Evolutionary conservation across 2,888 invertebrate genomes (phyloP).

Genomic region (Drosophila nr. perissopoda): DNA sequence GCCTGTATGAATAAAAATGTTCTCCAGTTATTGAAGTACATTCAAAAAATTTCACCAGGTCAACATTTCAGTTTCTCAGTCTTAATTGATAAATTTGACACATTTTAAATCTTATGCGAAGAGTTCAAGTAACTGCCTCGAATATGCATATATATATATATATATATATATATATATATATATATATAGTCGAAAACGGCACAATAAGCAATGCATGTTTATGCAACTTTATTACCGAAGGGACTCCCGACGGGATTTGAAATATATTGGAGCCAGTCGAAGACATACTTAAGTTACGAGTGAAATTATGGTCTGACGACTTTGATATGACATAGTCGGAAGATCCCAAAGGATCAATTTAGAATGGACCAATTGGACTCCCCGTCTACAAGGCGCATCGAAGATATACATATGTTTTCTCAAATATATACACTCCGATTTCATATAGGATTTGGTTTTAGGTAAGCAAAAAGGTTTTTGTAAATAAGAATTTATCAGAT

Average conservation of each 20-base stretch:
- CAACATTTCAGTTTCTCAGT: not conserved
- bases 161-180: not conserved
- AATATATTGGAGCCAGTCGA: not conserved
- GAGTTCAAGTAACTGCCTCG: not conserved
- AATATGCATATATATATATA: not conserved
- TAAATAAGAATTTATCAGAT: not conserved
- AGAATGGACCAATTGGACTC: not conserved
- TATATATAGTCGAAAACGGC: not conserved
- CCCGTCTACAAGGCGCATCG: not conserved
- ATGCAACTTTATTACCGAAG: not conserved
- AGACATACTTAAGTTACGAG: not conserved
- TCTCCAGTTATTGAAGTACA: too few species aligned
- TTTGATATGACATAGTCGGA: not conserved
- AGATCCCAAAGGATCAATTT: not conserved
- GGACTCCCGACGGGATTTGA: not conserved
- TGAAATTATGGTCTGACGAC: not conserved
- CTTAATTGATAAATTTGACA: not conserved
- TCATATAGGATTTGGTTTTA: not conserved
- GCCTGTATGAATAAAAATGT: too few species aligned
- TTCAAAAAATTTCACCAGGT: not conserved
- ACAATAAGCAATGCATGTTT: not conserved
- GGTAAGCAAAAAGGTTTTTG: not conserved
- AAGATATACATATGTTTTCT: not conserved
- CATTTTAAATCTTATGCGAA: not conserved
- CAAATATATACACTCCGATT: not conserved